These are phyloP conservation scores for Mirza zaza DNA, from an alignment of 2,113 vertebrate species.

Conservation along the genomic window DNA sequence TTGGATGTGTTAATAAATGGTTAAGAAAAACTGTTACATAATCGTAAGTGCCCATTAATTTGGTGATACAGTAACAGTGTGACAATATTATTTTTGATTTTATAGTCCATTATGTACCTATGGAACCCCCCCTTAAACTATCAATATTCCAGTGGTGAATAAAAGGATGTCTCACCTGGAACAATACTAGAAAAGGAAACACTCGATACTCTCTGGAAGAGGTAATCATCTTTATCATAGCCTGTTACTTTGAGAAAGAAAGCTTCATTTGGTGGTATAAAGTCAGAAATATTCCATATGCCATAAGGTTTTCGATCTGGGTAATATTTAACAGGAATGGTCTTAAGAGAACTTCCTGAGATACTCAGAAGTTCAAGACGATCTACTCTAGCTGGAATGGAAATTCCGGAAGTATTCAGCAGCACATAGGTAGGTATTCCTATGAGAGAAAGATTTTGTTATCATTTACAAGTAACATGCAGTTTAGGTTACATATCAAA, in stretches of 20 bases:
- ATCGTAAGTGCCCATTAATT: not conserved
- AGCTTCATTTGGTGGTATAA: conserved; percentile 93
- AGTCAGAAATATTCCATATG: conserved; percentile 97
- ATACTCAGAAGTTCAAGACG: conserved; percentile 92
- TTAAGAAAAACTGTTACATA: not conserved
- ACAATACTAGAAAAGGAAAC: conserved; percentile 95
- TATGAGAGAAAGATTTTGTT: conserved; percentile 78
- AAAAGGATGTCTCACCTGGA: conserved; percentile 88
- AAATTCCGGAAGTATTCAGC: conserved; percentile 94
- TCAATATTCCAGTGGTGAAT: not conserved
- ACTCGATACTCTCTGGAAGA: conserved; percentile 96
- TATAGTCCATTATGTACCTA: not conserved
- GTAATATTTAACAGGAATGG: conserved; percentile 92
- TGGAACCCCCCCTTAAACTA: not conserved
- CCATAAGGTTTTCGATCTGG: conserved; percentile 90
- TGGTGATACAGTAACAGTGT: not conserved
- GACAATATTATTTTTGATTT: not conserved
- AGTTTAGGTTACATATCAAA: not conserved
- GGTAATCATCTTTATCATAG: conserved; percentile 91
- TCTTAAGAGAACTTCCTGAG: conserved; percentile 90
- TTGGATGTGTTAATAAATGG: not conserved
- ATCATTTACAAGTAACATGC: not conserved
- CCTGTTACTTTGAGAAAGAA: conserved; percentile 95
- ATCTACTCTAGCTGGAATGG: conserved; percentile 91
- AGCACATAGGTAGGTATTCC: conserved; percentile 96